Evolutionary conservation across 2,888 invertebrate species (phyloP).

Genomic region (Metopia argyrocephala): DNA sequence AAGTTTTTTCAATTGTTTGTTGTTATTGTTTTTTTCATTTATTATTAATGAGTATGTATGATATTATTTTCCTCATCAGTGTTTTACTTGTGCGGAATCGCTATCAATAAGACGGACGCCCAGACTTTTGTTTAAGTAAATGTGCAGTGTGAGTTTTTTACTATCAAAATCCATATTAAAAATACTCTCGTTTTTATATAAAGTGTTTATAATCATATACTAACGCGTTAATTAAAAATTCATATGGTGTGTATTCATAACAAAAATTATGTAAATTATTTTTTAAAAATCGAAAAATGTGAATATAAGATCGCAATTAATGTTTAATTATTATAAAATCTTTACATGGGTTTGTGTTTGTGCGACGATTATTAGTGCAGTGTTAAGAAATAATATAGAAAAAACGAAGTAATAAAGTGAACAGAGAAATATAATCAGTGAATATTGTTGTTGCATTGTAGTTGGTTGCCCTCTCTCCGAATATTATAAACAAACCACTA

Average conservation of each 20-base stretch:
- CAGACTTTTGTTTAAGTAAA: neutral
- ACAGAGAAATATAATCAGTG: neutral
- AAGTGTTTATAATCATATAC: neutral
- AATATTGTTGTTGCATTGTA: conserved; percentile 18
- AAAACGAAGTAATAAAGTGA: neutral
- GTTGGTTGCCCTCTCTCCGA: conserved; percentile 26
- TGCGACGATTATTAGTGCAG: neutral
- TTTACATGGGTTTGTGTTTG: neutral
- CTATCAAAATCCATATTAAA: conserved; percentile 12
- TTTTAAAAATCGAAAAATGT: neutral
- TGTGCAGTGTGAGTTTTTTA: conserved; percentile 8
- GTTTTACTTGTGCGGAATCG: conserved; percentile 32
- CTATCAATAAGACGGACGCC: conserved; percentile 6
- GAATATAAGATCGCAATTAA: neutral
- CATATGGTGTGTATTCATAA: conserved; percentile 4
- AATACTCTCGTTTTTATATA: conserved; percentile 16
- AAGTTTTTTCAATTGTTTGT: conserved; percentile 13
- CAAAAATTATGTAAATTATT: conserved; percentile 42
- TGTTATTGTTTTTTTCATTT: conserved; percentile 32
- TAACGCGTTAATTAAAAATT: conserved; percentile 15
- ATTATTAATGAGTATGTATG: conserved; percentile 8
- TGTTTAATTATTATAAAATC: neutral
- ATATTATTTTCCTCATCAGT: conserved; percentile 22
- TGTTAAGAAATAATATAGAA: neutral
- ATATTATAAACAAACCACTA: neutral